Evolutionary conservation across 2,797 vertebrate species (phyloP), one percentile per base, ranked within the genome.

Genomic region (Florisuga fusca): DNA sequence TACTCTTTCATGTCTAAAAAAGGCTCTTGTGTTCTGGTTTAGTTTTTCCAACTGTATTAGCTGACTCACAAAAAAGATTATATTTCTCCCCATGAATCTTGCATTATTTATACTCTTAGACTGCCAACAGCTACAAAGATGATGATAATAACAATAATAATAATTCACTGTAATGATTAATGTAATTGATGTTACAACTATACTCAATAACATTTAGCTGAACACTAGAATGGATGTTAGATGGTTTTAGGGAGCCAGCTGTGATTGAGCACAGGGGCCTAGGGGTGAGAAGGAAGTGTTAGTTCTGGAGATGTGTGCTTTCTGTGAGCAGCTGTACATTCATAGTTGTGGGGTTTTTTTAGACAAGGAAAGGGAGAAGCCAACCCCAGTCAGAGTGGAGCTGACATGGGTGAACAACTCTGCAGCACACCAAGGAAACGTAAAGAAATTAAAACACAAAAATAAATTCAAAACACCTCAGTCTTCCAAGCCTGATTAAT

Each of bases 361-460:
- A 51, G 69, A 31, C 3, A 14, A 12, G 16, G 31, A 78, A 88
- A 69, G 13, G 19, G 15, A 51, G 3, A 7, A 34, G n/a, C 7
- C 19, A 75, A 15, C 1, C 1, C 7, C 21, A 36, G 1, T 0
- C 9, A 63, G 18, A 23, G 10, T 10, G 10, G 7, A 76, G 14
- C 25, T 77, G 33, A 53, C 0, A 0, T 15, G 5, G 54, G 7
- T 26, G 31, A 73, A 72, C 17, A 48, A 6, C 21, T 84, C 25
- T 7, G 1, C 10, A 74, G 15, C 22, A 51, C 8, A 69, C 21
- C 22, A 51, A 53, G 11, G 14, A 2, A 55, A n/a, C 63, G 76
- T 63, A 81, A 69, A 2, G 9, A 14, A 81, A 75, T 69, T 74
- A 46, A 78, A 87, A 4, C 7, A 66, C 17, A 57, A 62, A 92